A percentile compares a stretch with the other conserved stretches of the same genome.
Evolutionary conservation across 2,888 invertebrate genomes (phyloP).

Genomic region (Oxyteleia sp.): DNA sequence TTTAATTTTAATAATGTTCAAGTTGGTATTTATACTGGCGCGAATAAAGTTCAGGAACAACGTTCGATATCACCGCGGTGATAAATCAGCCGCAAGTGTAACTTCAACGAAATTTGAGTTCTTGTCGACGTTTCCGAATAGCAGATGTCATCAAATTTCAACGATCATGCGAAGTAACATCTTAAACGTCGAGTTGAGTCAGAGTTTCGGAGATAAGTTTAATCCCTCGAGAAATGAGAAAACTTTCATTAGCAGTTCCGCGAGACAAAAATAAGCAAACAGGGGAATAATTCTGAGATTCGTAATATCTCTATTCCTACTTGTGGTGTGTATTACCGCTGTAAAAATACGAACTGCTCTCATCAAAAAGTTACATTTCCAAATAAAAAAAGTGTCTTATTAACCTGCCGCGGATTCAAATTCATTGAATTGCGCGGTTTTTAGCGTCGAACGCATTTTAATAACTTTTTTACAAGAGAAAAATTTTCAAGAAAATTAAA

Average conservation of each 20-base stretch:
- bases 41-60: slow-evolving; percentile 27
- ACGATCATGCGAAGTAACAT: slow-evolving; percentile 69
- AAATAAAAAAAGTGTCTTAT: slow-evolving; percentile 63
- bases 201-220: slow-evolving; percentile 68
- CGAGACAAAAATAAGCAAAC: slow-evolving; percentile 69
- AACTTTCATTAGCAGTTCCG: slow-evolving; percentile 71
- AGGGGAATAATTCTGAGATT: slow-evolving; percentile 62
- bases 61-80: slow-evolving; percentile 68
- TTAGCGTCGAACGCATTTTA: slow-evolving; percentile 32
- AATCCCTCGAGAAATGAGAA: slow-evolving; percentile 73
- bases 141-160: slow-evolving; percentile 72
- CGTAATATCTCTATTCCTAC: slow-evolving; percentile 55
- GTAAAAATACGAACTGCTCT: slow-evolving; percentile 54
- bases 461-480: slow-evolving; percentile 4
- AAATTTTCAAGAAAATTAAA: slow-evolving; percentile 14
- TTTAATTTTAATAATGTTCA: too few relatives aligned
- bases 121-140: slow-evolving; percentile 55
- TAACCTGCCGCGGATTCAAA: slow-evolving; percentile 43
- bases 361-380: slow-evolving; percentile 49
- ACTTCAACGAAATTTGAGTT: slow-evolving; percentile 35
- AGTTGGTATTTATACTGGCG: too few relatives aligned
- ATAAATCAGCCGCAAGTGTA: slow-evolving; percentile 83
- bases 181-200: slow-evolving; percentile 70
- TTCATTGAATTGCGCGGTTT: slow-evolving; percentile 45
- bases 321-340: slow-evolving; percentile 43